Evolutionary conservation across 2,797 vertebrate species (phyloP).

Genomic region (Smutsia gigantea): DNA sequence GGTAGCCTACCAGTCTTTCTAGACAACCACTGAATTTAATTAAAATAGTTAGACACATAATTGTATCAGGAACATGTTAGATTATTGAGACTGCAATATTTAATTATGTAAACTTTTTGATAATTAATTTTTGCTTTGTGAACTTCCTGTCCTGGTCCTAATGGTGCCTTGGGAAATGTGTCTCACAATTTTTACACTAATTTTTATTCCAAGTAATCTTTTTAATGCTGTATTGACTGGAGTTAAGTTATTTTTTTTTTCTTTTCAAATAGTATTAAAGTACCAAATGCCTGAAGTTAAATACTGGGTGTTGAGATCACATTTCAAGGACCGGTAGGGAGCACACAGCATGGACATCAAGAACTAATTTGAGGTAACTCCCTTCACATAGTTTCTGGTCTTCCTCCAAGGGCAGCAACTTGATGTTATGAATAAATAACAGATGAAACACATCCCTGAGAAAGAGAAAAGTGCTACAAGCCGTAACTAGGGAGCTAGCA

Average conservation of each 20-base stretch:
- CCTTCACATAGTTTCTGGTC: neutral
- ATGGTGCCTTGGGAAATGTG: conserved; percentile 10
- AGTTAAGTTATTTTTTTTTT: neutral
- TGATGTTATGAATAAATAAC: neutral
- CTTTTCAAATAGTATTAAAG: neutral
- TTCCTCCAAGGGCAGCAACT: neutral
- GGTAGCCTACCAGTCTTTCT: conserved; percentile 65
- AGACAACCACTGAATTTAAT: conserved; percentile 65
- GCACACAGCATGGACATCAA: neutral
- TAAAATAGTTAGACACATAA: conserved; percentile 62
- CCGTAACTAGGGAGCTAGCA: neutral
- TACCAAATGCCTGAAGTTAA: neutral
- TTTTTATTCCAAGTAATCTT: conserved; percentile 42
- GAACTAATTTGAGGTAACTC: neutral
- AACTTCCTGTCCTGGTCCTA: conserved; percentile 20
- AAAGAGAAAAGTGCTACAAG: neutral
- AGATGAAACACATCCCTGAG: neutral
- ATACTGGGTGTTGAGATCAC: neutral
- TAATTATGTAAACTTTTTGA: conserved; percentile 64
- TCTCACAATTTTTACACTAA: conserved; percentile 14
- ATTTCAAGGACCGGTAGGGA: neutral
- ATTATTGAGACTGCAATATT: conserved; percentile 21
- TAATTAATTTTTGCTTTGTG: conserved; percentile 64
- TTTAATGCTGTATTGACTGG: neutral
- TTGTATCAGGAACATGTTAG: conserved; percentile 46